Evolutionary conservation across 64 coral and sea anemone genomes (phyloP), one percentile per base, ranked within the genome.

Genomic region (Montipora capricornis): DNA sequence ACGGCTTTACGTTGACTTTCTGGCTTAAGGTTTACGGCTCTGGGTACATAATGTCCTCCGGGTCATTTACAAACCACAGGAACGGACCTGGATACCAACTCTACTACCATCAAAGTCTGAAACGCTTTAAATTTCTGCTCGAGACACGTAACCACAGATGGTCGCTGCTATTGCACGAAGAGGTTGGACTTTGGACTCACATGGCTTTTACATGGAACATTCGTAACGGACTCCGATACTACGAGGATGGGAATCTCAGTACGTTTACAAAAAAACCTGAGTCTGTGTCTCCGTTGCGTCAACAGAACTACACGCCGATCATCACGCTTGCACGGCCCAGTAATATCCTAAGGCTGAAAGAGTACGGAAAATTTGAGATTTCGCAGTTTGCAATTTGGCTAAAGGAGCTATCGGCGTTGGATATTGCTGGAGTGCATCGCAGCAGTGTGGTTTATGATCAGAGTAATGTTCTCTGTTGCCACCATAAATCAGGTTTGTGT

Each of bases 321-420:
- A 98, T 98, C 13, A 98, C 93, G 44, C 73, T 98, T 78, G 96
- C 89, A 1, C 87, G 96, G 57, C 96, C 96, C 2, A 95, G 78
- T 47, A 77, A 88, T 14, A 15, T 89, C 1, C 9, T 79, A 8
- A 74, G 68, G 2, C 47, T 95, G 16, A 83, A 50, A 49, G 78
- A 84, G 15, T 98, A 85, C 79, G 96, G 96, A 16, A 85, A 92
- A 58, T 98, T 98, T n/a, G 93, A 98, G 49, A 95, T 98, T n/a
- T 78, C 96, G 8, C 93, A 95, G 60, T 92, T 98, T 92, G 96
- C 93, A 37, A 95, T 95, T 55, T 98, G 96, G 96, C 87, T 95
- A 20, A 87, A 92, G 22, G 68, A 79, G 15, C 80, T 98, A n/a
- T 95, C 96, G 0, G 47, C 79, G 4, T 19, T 70, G 5, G 93